Evolutionary conservation across 2,888 invertebrate genomes (phyloP).

Genomic region (Dione vanillae): DNA sequence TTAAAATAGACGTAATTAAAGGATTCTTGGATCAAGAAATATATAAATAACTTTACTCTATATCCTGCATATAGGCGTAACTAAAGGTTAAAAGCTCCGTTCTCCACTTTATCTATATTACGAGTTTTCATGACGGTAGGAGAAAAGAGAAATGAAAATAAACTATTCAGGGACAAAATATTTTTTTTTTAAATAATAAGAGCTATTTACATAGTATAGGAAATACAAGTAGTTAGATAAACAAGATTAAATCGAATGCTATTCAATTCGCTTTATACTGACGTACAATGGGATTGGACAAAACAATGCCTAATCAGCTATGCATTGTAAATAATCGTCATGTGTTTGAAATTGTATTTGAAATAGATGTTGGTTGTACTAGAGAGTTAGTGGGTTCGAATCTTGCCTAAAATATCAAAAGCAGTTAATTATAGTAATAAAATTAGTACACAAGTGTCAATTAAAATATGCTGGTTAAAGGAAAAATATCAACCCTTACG

Average conservation of each 20-base stretch:
- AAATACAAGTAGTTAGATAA: slow-evolving; percentile 8
- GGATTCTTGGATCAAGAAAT: too few species aligned
- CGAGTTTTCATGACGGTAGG: too few species aligned
- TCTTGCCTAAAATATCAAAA: background rate
- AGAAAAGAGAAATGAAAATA: too few species aligned
- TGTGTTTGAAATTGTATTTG: background rate
- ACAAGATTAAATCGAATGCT: slow-evolving; percentile 19
- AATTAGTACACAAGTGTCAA: too few species aligned
- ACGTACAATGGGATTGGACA: slow-evolving; percentile 25
- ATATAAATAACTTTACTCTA: background rate
- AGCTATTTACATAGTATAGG: background rate
- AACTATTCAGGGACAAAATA: too few species aligned
- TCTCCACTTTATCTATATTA: background rate
- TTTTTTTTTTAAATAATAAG: too few species aligned
- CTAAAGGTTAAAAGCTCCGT: background rate
- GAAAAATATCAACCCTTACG: too few species aligned
- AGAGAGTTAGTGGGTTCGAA: background rate
- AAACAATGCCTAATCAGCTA: slow-evolving; percentile 29
- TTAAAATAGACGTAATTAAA: too few species aligned
- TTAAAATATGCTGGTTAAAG: too few species aligned
- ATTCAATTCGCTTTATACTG: slow-evolving; percentile 23
- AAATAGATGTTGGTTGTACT: background rate
- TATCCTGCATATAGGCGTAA: background rate
- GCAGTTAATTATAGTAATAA: too few species aligned
- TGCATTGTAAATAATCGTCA: slow-evolving; percentile 15